These are phyloP conservation scores for Ornithoptera priamus DNA, from an alignment of 2,888 invertebrate species.

Conservation along the genomic window DNA sequence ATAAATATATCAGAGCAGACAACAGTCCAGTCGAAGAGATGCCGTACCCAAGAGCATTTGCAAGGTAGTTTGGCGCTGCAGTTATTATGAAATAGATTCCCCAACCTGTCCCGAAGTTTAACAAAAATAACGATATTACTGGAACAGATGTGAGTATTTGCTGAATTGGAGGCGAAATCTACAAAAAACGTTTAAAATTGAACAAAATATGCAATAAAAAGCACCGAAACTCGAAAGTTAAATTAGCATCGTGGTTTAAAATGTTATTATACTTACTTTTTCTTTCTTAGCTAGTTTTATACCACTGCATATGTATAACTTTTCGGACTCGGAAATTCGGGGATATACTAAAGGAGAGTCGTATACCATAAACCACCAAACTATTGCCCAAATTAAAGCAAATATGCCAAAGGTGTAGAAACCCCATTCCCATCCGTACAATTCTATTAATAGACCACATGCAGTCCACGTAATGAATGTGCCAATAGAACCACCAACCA, in stretches of 20 bases:
- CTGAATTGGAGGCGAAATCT: constrained; percentile 78
- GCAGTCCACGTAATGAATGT: constrained; percentile 80
- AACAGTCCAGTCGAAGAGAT: constrained; percentile 37
- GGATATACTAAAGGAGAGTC: constrained; percentile 78
- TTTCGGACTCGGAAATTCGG: constrained; percentile 74
- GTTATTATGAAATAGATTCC: constrained; percentile 83
- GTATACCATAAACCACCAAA: constrained; percentile 70
- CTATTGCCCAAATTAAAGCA: constrained; percentile 57
- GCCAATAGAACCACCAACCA: constrained; percentile 81
- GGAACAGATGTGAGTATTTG: constrained; percentile 78
- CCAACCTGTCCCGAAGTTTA: constrained; percentile 84
- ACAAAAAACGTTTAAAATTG: constrained; percentile 27
- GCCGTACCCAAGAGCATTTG: constrained; percentile 81
- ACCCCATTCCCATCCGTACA: constrained; percentile 78
- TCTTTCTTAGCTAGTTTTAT: constrained; percentile 9
- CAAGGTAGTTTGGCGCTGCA: constrained; percentile 82
- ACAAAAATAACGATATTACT: constrained; percentile 77
- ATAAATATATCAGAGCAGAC: constrained; percentile 37
- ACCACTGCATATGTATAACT: constrained; percentile 65
- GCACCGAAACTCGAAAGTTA: neutral
- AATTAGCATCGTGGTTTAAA: neutral
- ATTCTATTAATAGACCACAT: constrained; percentile 74
- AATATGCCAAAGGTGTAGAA: constrained; percentile 76
- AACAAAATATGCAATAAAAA: neutral
- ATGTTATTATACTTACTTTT: constrained; percentile 23